Percentiles rank a stretch among this genome's conserved stretches.
phyloP scores from a whole-genome alignment of 1,140 invertebrate genomes.

The Chymomyza costata region DNA sequence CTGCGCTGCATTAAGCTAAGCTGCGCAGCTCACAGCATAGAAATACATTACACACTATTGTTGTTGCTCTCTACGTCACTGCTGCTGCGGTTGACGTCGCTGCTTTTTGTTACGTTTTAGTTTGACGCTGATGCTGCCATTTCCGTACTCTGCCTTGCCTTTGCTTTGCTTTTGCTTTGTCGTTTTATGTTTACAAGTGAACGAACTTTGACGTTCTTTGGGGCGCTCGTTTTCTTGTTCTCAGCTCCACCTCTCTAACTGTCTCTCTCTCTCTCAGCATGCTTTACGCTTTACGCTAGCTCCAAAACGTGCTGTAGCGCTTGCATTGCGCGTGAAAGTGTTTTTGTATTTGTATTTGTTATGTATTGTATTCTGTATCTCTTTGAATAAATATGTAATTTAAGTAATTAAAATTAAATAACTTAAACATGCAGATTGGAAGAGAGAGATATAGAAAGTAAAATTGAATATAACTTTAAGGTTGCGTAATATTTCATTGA shows the following conservation, averaged over 20 bases:
- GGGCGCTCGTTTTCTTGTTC: constrained; percentile 1
- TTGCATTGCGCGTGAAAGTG: neutral
- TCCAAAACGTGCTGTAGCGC: no score
- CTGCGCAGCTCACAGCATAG: no score
- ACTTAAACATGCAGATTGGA: no score
- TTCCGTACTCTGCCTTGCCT: no score
- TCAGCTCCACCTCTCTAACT: neutral
- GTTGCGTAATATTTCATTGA: neutral
- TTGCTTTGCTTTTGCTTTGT: no score
- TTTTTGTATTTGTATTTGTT: neutral
- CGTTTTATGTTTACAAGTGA: constrained; percentile 68
- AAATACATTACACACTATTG: constrained; percentile 24
- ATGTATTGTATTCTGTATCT: neutral
- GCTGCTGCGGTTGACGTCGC: constrained; percentile 22
- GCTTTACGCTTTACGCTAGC: no score
- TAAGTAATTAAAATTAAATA: no score
- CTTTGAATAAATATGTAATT: neutral
- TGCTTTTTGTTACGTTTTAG: constrained; percentile 16
- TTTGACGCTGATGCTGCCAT: constrained; percentile 19
- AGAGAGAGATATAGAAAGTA: neutral
- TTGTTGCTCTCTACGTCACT: constrained; percentile 46
- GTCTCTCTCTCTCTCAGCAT: neutral
- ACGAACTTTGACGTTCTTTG: constrained; percentile 58
- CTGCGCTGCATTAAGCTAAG: constrained; percentile 53
- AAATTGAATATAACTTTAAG: neutral